phyloP scores from a whole-genome alignment of 2,113 vertebrate genomes.

The Brienomyrus brachyistius region DNA sequence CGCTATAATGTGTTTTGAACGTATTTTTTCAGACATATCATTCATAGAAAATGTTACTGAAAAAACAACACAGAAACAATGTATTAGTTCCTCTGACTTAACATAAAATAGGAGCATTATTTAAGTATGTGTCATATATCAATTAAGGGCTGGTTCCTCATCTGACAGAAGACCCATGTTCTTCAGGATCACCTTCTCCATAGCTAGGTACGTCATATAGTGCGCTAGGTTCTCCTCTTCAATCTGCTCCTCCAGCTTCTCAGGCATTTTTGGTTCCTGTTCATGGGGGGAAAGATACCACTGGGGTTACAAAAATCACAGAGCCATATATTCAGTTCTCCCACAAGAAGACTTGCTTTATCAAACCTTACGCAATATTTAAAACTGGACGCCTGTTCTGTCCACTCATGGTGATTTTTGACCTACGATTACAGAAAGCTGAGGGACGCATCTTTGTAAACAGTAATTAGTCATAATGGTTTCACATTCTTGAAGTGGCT shows the following conservation, averaged over 20 bases:
- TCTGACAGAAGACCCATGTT: conserved; percentile 39
- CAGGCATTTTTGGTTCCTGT: conserved; percentile 37
- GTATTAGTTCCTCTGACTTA: neutral
- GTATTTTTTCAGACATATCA: neutral
- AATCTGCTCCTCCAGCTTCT: conserved; percentile 43
- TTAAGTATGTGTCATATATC: conserved; percentile 24
- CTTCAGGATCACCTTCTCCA: conserved; percentile 53
- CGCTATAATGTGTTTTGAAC: neutral
- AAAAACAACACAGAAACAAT: neutral
- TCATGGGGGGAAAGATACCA: neutral
- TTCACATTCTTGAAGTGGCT: conserved; percentile 11
- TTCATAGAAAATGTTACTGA: neutral
- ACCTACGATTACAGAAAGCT: neutral
- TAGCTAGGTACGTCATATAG: conserved; percentile 41
- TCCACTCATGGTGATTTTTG: neutral
- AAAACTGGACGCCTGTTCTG: neutral
- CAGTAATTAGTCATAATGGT: conserved; percentile 18
- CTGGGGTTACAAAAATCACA: neutral
- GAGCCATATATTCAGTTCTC: neutral
- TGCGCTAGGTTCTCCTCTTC: conserved; percentile 45
- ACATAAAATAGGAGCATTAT: neutral
- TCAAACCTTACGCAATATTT: neutral
- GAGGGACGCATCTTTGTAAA: neutral
- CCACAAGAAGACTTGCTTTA: neutral
- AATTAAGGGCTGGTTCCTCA: conserved; percentile 11